Conservation (phyloP, 2,797 vertebrate genomes). For the Platyrinchus mystaceus region DNA sequence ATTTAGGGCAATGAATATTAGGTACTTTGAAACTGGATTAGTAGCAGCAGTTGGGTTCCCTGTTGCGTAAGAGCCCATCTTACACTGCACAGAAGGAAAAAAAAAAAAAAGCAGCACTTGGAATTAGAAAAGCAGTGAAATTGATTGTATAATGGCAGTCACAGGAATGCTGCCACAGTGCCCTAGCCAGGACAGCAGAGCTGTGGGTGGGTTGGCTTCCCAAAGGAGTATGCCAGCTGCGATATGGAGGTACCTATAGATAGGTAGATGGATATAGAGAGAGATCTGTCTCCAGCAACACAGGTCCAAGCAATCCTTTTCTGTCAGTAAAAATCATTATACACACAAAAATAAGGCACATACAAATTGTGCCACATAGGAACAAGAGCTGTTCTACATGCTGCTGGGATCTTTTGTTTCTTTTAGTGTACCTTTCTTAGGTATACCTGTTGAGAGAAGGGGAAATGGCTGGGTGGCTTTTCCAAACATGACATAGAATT, state of each 20-base stretch:
- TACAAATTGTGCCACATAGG: not conserved
- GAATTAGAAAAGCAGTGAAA: not conserved
- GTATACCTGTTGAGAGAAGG: not conserved
- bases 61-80: slow-evolving; percentile 38
- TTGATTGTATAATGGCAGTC: not conserved
- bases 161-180: not conserved
- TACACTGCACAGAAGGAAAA: not conserved
- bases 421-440: not conserved
- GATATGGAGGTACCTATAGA: not conserved
- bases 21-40: slow-evolving; percentile 35
- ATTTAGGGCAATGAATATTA: slow-evolving; percentile 33
- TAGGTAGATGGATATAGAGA: not conserved
- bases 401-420: not conserved
- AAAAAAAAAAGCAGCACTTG: not conserved
- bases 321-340: not conserved
- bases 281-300: not conserved
- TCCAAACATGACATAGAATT: not conserved
- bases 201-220: not conserved
- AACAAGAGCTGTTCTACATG: not conserved
- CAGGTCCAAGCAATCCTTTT: not conserved
- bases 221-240: not conserved
- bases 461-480: not conserved
- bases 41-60: slow-evolving; percentile 21
- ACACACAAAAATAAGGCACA: not conserved
- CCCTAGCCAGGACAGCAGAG: not conserved